phyloP scores from a whole-genome alignment of 2,113 vertebrate species.

The Pangasianodon gigas region DNA sequence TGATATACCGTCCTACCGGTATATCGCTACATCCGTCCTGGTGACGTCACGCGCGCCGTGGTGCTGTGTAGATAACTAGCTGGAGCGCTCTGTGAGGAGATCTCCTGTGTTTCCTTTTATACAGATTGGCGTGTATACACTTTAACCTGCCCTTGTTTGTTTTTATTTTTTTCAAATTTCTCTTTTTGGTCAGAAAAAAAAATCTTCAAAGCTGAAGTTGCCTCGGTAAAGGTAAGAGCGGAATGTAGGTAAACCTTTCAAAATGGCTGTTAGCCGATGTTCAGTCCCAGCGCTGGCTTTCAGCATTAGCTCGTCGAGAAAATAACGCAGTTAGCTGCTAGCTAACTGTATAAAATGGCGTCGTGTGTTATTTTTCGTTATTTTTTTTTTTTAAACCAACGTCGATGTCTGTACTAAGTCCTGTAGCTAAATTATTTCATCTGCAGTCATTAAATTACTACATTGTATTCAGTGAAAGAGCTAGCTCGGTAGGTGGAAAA shows the following conservation, averaged over 20 bases:
- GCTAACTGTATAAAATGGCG: constrained; percentile 69
- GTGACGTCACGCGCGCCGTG: constrained; percentile 44
- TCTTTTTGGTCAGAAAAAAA: constrained; percentile 58
- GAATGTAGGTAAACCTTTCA: constrained; percentile 55
- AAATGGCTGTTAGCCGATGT: constrained; percentile 70
- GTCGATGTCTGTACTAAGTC: not conserved
- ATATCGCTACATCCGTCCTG: not conserved
- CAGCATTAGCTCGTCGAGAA: constrained; percentile 14
- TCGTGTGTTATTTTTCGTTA: constrained; percentile 48
- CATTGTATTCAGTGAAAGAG: not conserved
- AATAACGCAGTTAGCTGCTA: constrained; percentile 44
- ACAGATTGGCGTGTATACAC: not conserved
- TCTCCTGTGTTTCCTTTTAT: not conserved
- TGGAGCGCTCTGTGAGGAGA: not conserved
- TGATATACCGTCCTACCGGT: not conserved
- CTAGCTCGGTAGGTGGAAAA: too few relatives aligned
- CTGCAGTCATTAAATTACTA: too few relatives aligned
- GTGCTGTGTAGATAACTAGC: constrained; percentile 16
- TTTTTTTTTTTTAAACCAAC: too few relatives aligned
- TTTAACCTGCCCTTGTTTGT: not conserved
- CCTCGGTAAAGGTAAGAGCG: constrained; percentile 73
- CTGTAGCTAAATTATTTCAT: not conserved
- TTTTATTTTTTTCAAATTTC: constrained; percentile 31
- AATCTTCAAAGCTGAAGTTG: constrained; percentile 73
- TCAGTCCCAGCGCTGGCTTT: constrained; percentile 33